Evolutionary conservation across 1,140 invertebrate species (phyloP), one percentile per base, ranked within the genome.

Genomic region (Hestina assimilis): DNA sequence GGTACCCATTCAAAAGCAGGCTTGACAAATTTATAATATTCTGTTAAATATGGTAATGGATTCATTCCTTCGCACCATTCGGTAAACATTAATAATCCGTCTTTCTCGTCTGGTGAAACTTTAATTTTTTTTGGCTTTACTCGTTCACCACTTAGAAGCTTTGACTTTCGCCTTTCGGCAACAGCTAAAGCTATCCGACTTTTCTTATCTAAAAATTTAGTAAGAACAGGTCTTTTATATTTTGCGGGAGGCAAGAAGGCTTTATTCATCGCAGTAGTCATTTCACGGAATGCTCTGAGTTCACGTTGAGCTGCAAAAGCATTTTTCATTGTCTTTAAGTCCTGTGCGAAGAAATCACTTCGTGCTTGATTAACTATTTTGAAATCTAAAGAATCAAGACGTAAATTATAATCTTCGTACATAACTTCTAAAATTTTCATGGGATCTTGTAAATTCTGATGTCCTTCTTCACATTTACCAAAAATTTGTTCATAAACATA

Each of bases 401-500:
- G 77, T 28, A 90, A 69, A 65, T 92, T 91, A 12, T 90, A 87
- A 19, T 84, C 72, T 72, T 92, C 91, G 66, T 92, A 91, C 35
- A 87, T 89, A 43, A 86, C 89, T 77, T 94, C 92, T 28, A 93
- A 89, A 45, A 89, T 84, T 68, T 89, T 90, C 89, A 93, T 91
- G 85, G 83, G 78, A 91, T 93, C 63, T 78, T 82, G 63, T 79
- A 91, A 42, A 76, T 84, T 62, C 83, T 90, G 41, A 90, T 83
- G 54, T 66, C 89, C 62, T 91, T 91, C 72, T 89, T 92, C 59
- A 83, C 82, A 46, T 76, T 91, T 52, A 2, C 81, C 81, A 61
- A 93, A 89, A 26, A 92, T 84, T 58, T 89, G 89, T 69, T 93
- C 91, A 66, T 92, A 94, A 7, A 93, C 89, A 47, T 92, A 92